phyloP scores from a whole-genome alignment of 23 tunicate genomes.

The Clavelina lepadiformis region DNA sequence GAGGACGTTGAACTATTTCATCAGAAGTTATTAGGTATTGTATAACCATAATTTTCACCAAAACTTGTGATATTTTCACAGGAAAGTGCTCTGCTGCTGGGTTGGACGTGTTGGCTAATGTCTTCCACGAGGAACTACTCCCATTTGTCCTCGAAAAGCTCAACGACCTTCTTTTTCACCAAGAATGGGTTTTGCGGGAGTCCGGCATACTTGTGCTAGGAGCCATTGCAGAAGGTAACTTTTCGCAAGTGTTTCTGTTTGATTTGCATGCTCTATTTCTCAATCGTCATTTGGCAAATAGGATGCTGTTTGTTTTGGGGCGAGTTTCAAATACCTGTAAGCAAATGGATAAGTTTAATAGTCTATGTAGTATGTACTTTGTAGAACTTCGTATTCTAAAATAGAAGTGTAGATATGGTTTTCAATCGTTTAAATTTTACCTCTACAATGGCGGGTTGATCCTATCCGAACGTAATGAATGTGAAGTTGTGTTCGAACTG shows the following conservation, averaged over 20 bases:
- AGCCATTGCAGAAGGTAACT: slow-evolving; percentile 92
- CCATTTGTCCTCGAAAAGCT: slow-evolving; percentile 85
- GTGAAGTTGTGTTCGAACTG: too few relatives aligned
- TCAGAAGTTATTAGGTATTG: background rate
- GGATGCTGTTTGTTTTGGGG: too few relatives aligned
- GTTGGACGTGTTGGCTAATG: slow-evolving; percentile 94
- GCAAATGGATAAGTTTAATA: too few relatives aligned
- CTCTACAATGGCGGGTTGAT: too few relatives aligned
- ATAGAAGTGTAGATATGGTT: too few relatives aligned
- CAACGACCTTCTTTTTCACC: slow-evolving; percentile 76
- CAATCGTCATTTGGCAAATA: too few relatives aligned
- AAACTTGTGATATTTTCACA: slow-evolving; percentile 6
- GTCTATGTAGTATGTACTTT: too few relatives aligned
- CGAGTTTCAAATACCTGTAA: too few relatives aligned
- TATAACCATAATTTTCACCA: too few relatives aligned
- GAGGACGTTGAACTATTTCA: slow-evolving; percentile 3
- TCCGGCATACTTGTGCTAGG: slow-evolving; percentile 94
- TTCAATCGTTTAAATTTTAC: too few relatives aligned
- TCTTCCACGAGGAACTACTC: slow-evolving; percentile 87
- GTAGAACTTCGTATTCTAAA: too few relatives aligned
- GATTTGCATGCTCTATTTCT: background rate
- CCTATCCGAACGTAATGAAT: too few relatives aligned
- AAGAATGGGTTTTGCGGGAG: slow-evolving; percentile 89
- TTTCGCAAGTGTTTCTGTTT: background rate
- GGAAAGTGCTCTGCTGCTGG: slow-evolving; percentile 98